These are phyloP conservation scores for Neodiprion pinetum DNA, from an alignment of 1,140 invertebrate species.

Conservation along the genomic window DNA sequence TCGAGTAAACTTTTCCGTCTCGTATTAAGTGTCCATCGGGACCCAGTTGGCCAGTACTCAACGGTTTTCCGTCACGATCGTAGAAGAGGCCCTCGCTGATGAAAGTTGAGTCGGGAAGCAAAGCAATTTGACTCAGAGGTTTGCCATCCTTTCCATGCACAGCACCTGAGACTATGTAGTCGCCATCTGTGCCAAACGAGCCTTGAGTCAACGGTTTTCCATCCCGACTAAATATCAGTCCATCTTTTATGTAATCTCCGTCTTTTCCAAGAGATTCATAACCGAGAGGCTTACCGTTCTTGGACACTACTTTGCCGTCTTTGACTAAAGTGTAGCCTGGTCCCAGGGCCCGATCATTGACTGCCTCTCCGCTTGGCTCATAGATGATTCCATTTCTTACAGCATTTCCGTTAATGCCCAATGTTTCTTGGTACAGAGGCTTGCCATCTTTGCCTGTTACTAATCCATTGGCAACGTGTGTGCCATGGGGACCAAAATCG, in stretches of 20 bases:
- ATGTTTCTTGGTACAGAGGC: slow-evolving; percentile 45
- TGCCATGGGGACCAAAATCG: slow-evolving; percentile 52
- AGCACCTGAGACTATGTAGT: slow-evolving; percentile 52
- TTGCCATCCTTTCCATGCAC: slow-evolving; percentile 53
- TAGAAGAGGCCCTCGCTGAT: slow-evolving; percentile 53
- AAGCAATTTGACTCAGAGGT: slow-evolving; percentile 42
- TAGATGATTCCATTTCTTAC: slow-evolving; percentile 51
- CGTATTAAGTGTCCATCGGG: slow-evolving; percentile 38
- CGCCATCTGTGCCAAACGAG: slow-evolving; percentile 47
- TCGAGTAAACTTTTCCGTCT: slow-evolving; percentile 54
- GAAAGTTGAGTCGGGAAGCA: slow-evolving; percentile 53
- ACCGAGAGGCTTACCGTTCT: slow-evolving; percentile 52
- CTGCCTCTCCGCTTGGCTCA: slow-evolving; percentile 35
- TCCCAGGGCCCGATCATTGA: slow-evolving; percentile 45
- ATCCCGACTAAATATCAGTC: slow-evolving; percentile 47
- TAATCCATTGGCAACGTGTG: slow-evolving; percentile 47
- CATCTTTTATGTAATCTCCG: slow-evolving; percentile 55
- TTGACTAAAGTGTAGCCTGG: slow-evolving; percentile 45
- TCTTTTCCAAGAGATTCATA: slow-evolving; percentile 45
- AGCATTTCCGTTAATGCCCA: slow-evolving; percentile 51
- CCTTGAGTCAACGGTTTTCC: slow-evolving; percentile 53
- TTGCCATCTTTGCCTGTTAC: slow-evolving; percentile 57
- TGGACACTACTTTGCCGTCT: slow-evolving; percentile 51
- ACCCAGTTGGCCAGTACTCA: slow-evolving; percentile 9
- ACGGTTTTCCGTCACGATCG: slow-evolving; percentile 42